Conservation (phyloP, 2,797 vertebrate genomes). For the Xyrichtys novacula region DNA sequence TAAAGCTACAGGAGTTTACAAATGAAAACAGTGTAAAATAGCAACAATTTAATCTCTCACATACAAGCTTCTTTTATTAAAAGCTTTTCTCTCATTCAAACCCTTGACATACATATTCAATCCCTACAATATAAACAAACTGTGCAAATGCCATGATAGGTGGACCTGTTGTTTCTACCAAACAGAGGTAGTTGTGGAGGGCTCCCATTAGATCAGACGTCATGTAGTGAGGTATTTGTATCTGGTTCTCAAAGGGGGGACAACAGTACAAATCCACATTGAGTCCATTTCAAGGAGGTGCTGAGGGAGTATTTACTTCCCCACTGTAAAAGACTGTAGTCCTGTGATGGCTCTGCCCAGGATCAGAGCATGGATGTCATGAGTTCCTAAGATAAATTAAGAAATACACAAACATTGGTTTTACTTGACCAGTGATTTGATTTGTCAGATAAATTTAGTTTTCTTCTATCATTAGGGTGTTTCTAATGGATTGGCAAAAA, state of each 20-base stretch:
- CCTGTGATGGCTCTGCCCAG: constrained; percentile 91
- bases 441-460: not conserved
- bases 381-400: constrained; percentile 84
- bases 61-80: not conserved
- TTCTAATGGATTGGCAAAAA: not conserved
- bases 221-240: constrained; percentile 17
- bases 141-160: constrained; percentile 26
- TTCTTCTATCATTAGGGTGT: not conserved
- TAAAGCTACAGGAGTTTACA: not conserved
- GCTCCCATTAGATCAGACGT: not conserved
- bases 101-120: constrained; percentile 41
- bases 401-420: constrained; percentile 5
- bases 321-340: constrained; percentile 88
- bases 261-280: constrained; percentile 9
- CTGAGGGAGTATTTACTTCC: constrained; percentile 69
- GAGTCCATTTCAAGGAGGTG: constrained; percentile 4
- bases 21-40: not conserved
- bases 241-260: constrained; percentile 6
- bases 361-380: constrained; percentile 92
- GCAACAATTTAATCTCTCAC: constrained; percentile 2
- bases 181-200: not conserved
- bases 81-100: not conserved
- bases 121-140: constrained; percentile 27
- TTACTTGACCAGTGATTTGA: not conserved
- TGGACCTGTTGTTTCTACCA: constrained; percentile 25